A percentile compares a stretch with the other conserved stretches of the same genome.
phyloP scores from a whole-genome alignment of 2,113 vertebrate species.

The Toxostoma redivivum region DNA sequence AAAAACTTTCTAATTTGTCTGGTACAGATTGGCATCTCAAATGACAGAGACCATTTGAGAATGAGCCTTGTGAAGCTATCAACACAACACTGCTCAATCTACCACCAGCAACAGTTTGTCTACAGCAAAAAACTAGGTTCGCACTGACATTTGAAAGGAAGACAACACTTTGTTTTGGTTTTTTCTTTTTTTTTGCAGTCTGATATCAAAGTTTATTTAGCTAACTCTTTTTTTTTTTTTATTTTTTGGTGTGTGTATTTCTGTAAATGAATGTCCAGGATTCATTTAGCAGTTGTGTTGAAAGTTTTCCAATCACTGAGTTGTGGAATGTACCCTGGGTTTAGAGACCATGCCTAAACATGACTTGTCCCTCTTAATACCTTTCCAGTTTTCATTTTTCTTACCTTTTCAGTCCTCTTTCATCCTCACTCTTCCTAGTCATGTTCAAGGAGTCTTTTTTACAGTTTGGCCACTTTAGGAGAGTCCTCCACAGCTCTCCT shows the following conservation, averaged over 20 bases:
- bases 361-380: background rate
- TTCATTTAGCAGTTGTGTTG: background rate
- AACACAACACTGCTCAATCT: background rate
- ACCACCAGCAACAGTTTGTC: background rate
- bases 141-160: background rate
- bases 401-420: background rate
- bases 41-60: background rate
- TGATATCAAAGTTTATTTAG: background rate
- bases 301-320: background rate
- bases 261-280: background rate
- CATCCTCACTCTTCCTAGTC: background rate
- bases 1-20: background rate
- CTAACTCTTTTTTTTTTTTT: no score
- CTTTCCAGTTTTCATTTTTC: background rate
- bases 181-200: background rate
- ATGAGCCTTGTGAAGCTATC: background rate
- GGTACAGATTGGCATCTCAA: background rate
- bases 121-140: background rate
- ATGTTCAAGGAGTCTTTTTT: background rate
- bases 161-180: background rate
- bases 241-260: background rate
- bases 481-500: background rate
- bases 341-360: background rate
- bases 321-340: background rate
- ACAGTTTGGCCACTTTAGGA: background rate